Conservation (phyloP, 2,113 vertebrate species). For the Xiphophorus maculatus region DNA sequence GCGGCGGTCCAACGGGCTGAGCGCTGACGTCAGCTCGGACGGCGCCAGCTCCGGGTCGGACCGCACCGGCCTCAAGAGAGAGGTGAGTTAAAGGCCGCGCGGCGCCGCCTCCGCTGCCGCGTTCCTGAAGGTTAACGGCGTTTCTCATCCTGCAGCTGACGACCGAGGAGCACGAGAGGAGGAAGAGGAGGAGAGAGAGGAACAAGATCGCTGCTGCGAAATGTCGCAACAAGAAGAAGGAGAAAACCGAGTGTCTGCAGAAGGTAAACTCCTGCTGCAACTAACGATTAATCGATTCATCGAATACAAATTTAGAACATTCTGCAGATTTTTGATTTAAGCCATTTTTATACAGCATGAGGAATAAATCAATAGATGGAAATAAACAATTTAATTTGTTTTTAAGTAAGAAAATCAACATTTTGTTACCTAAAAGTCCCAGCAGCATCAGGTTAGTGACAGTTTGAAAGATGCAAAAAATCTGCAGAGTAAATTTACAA, state of each 20-base stretch:
- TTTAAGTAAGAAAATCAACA: too few relatives aligned
- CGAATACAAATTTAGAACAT: too few relatives aligned
- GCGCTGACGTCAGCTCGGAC: conserved; percentile 79
- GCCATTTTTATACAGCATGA: too few relatives aligned
- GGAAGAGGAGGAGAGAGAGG: conserved; percentile 91
- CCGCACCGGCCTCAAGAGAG: conserved; percentile 70
- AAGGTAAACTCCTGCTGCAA: conserved; percentile 78
- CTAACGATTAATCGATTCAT: too few relatives aligned
- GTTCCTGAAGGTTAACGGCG: not conserved
- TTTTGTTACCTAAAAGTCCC: too few relatives aligned
- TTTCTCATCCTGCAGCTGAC: conserved; percentile 66
- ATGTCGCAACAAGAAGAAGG: conserved; percentile 98
- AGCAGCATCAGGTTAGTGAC: too few relatives aligned
- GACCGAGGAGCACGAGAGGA: conserved; percentile 88
- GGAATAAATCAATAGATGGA: too few relatives aligned
- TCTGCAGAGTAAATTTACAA: too few relatives aligned
- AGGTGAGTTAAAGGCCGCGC: conserved; percentile 75
- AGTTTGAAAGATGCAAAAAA: too few relatives aligned
- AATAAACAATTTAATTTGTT: too few relatives aligned
- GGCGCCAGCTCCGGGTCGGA: conserved; percentile 81
- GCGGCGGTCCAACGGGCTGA: conserved; percentile 85
- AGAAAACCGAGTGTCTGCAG: conserved; percentile 93
- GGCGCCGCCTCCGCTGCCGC: too few relatives aligned
- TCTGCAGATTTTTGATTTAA: too few relatives aligned
- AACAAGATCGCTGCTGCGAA: conserved; percentile 97